Percentiles rank a stretch among this genome's conserved stretches.
Conservation (phyloP, 2,888 invertebrate species). For the Anaspis maculata region DNA sequence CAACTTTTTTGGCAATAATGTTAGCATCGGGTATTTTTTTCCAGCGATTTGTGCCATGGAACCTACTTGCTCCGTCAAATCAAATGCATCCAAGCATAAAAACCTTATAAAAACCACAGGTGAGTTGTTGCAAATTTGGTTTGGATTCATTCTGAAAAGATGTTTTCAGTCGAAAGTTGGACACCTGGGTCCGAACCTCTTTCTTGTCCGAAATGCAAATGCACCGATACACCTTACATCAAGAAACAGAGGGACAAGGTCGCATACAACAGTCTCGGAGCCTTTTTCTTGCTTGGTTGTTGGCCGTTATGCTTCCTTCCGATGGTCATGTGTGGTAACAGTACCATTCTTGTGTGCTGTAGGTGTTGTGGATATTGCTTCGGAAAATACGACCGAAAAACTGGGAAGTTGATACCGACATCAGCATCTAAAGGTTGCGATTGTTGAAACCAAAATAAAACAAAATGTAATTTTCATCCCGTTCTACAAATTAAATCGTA, state of each 20-base stretch:
- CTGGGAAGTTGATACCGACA: constrained; percentile 10
- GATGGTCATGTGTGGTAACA: constrained; percentile 33
- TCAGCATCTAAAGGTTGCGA: too few relatives aligned
- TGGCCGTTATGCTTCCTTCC: constrained; percentile 40
- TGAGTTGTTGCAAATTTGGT: neutral
- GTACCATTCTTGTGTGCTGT: constrained; percentile 39
- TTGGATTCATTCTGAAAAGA: neutral
- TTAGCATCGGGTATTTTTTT: too few relatives aligned
- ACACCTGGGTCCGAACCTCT: neutral
- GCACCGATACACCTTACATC: neutral
- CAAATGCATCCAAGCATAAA: neutral
- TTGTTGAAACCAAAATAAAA: neutral
- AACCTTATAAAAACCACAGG: neutral
- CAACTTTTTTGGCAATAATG: too few relatives aligned
- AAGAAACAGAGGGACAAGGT: constrained; percentile 11
- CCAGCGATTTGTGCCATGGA: too few relatives aligned
- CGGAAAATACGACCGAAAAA: constrained; percentile 37
- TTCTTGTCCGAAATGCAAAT: neutral
- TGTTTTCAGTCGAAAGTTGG: neutral
- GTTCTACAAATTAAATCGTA: too few relatives aligned
- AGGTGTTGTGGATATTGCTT: constrained; percentile 42
- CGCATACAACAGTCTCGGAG: constrained; percentile 31
- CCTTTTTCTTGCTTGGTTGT: constrained; percentile 34
- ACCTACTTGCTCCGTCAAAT: too few relatives aligned
- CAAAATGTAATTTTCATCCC: too few relatives aligned